Conservation (phyloP, 2,888 invertebrate species). For the Fissipunctia ypsillon region DNA sequence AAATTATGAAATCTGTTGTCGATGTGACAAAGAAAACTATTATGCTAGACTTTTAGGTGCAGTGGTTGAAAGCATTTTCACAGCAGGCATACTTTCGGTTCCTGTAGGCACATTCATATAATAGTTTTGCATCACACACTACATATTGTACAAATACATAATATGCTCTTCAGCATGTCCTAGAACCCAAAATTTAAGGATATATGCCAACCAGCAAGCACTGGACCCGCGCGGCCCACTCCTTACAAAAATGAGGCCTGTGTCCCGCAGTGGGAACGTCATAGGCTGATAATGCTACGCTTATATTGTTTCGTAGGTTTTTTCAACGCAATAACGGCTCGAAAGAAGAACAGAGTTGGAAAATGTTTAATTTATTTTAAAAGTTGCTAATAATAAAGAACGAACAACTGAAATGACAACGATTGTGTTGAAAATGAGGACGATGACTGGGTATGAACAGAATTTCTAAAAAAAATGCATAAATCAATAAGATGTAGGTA, state of each 20-base stretch:
- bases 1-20: background rate
- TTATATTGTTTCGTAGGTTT: background rate
- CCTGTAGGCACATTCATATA: too few relatives aligned
- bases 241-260: background rate
- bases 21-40: too few relatives aligned
- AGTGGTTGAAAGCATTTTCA: background rate
- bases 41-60: background rate
- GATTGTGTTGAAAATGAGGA: background rate
- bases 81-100: background rate
- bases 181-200: background rate
- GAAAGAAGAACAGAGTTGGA: background rate
- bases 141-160: background rate
- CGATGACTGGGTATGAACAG: background rate
- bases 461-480: slow-evolving; percentile 1
- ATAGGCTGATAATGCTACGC: background rate
- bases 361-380: background rate
- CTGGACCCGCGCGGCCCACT: background rate
- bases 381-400: background rate
- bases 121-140: background rate
- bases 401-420: background rate
- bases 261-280: background rate
- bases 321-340: background rate
- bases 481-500: background rate
- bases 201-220: background rate
- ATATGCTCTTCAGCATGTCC: background rate